Percentiles rank a stretch among this genome's conserved stretches.
These are phyloP conservation scores for Thunnus maccoyii DNA, from an alignment of 2,113 vertebrate species.

Conservation along the genomic window DNA sequence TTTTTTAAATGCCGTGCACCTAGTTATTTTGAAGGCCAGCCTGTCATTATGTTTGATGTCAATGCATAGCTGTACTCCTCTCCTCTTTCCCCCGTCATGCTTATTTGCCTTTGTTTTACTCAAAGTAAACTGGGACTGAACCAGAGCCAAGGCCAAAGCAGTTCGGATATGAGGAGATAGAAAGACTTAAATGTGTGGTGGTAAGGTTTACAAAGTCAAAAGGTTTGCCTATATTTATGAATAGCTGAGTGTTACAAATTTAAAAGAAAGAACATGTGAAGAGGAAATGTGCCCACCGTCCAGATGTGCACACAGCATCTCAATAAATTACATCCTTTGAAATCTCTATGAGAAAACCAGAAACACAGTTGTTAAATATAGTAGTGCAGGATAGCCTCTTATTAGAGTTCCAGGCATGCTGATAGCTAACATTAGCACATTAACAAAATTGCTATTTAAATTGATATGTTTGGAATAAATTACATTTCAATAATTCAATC, in stretches of 20 bases:
- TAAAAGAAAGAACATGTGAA: slow-evolving; percentile 39
- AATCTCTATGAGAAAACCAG: slow-evolving; percentile 56
- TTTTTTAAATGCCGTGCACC: slow-evolving; percentile 65
- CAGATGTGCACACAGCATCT: slow-evolving; percentile 41
- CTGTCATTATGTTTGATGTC: slow-evolving; percentile 77
- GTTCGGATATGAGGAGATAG: slow-evolving; percentile 5
- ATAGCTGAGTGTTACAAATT: slow-evolving; percentile 13
- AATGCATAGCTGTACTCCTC: slow-evolving; percentile 34
- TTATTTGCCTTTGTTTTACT: slow-evolving; percentile 80
- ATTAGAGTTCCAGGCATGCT: slow-evolving; percentile 15
- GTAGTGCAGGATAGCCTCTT: slow-evolving; percentile 19
- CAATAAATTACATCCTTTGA: slow-evolving; percentile 59
- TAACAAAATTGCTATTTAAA: not conserved
- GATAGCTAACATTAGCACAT: not conserved
- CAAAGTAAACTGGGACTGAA: slow-evolving; percentile 32
- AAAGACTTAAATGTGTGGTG: slow-evolving; percentile 1
- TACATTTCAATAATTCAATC: not conserved
- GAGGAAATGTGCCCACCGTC: slow-evolving; percentile 29
- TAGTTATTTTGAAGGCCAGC: slow-evolving; percentile 69
- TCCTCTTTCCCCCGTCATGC: slow-evolving; percentile 28
- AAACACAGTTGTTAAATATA: slow-evolving; percentile 55
- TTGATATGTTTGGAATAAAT: not conserved
- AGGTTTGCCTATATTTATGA: slow-evolving; percentile 10
- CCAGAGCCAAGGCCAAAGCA: slow-evolving; percentile 33
- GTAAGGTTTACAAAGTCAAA: slow-evolving; percentile 15